A percentile compares a stretch with the other conserved stretches of the same genome.
Conservation (phyloP, 2,113 vertebrate species). For the Oreochromis spilurus region DNA sequence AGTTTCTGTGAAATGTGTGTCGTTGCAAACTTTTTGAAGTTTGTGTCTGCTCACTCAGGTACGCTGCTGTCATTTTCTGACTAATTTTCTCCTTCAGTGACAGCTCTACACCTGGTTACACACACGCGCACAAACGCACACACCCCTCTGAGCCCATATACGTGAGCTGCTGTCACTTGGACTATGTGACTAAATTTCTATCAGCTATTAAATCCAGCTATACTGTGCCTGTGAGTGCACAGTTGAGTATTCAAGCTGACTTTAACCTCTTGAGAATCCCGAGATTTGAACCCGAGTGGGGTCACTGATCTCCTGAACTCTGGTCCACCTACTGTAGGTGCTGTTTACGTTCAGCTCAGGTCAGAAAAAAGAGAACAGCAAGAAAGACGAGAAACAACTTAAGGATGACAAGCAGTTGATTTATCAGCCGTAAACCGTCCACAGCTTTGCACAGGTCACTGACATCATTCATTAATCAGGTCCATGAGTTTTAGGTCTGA, state of each 20-base stretch:
- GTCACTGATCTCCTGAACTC: not conserved
- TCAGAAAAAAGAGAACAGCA: not conserved
- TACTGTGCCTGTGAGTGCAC: not conserved
- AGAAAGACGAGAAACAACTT: not conserved
- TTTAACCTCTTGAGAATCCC: not conserved
- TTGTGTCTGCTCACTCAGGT: constrained; percentile 9
- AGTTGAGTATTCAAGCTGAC: not conserved
- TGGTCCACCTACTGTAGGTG: not conserved
- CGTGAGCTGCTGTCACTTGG: not conserved
- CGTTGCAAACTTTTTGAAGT: constrained; percentile 3
- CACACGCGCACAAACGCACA: not conserved
- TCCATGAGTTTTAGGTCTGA: not conserved
- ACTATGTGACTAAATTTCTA: constrained; percentile 1
- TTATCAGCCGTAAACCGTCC: not conserved
- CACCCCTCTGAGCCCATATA: not conserved
- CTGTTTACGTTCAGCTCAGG: not conserved
- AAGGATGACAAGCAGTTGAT: not conserved
- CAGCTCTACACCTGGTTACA: constrained; percentile 19
- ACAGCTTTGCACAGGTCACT: not conserved
- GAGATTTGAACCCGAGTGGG: not conserved
- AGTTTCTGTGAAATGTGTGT: not conserved
- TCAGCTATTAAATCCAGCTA: not conserved
- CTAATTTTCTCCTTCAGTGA: constrained; percentile 49
- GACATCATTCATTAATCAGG: not conserved
- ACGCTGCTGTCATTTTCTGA: not conserved